A percentile compares a stretch with the other conserved stretches of the same genome.
These are phyloP conservation scores for Lagodon rhomboides DNA, from an alignment of 2,797 vertebrate species.

Conservation along the genomic window DNA sequence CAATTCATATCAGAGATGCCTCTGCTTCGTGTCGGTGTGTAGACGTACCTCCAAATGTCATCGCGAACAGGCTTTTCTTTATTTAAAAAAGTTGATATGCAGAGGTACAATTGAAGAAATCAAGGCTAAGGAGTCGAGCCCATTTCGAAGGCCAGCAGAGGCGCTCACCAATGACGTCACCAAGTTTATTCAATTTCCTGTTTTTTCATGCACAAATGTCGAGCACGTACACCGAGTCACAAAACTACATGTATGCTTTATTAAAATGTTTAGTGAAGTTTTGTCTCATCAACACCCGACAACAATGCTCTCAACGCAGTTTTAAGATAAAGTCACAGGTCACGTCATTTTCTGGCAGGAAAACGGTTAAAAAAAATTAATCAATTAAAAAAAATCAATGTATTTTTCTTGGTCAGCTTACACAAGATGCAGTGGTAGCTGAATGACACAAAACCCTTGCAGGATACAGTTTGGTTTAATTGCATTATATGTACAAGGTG, in stretches of 20 bases:
- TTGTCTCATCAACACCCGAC: neutral
- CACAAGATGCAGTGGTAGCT: neutral
- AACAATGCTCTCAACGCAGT: rapidly evolving
- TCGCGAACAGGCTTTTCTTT: slow-evolving; percentile 72
- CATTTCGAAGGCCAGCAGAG: slow-evolving; percentile 87
- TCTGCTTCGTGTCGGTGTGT: neutral
- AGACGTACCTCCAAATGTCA: slow-evolving; percentile 86
- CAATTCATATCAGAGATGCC: neutral
- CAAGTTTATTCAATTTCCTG: slow-evolving; percentile 69
- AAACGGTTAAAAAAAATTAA: neutral
- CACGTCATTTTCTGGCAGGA: neutral
- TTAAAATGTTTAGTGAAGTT: neutral
- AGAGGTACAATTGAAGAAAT: slow-evolving; percentile 76
- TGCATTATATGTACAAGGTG: neutral
- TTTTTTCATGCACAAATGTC: slow-evolving; percentile 18
- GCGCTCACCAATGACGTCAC: slow-evolving; percentile 87
- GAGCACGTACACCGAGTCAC: neutral
- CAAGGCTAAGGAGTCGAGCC: slow-evolving; percentile 84
- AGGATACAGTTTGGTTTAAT: neutral
- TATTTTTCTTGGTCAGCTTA: neutral
- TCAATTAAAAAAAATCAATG: too few relatives aligned
- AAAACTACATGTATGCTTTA: neutral
- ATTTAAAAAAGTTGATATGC: slow-evolving; percentile 68
- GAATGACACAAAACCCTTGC: neutral
- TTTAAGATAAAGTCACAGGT: neutral